Evolutionary conservation across 2,113 vertebrate species (phyloP), one percentile per base, ranked within the genome.

Genomic region (Mobula hypostoma): DNA sequence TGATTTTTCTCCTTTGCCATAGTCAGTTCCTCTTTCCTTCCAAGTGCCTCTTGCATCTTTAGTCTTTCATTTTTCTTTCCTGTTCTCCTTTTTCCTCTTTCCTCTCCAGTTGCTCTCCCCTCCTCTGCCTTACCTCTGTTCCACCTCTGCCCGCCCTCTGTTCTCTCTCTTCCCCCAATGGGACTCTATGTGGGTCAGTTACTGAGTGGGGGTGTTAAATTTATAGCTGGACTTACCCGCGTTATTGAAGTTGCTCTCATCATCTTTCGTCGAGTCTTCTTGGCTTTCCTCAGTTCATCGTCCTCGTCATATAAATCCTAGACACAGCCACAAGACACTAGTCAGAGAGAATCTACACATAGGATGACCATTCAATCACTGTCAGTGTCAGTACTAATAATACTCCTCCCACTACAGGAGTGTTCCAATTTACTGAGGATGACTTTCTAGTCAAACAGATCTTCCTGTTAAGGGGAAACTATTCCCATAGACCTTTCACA

Each of bases 291-390:
- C 82, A 98, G 95, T 72, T 98, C 97, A 5, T 97, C 97, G 2
- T 98, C 97, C 94, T 98, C 97, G 94, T 98, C 97, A 7, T 97
- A 97, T 94, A 98, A 95, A 95, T 97, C 97, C 97, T 98, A 91
- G 90, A 95, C n/a, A 79, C n/a, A 79, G n/a, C 76, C 77, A 79
- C 77, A 79, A 40, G 11, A 77, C 40, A 63, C 72, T 63, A 63
- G 29, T 58, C 40, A 77, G 32, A 14, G 66, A 0, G 7, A 95
- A 11, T 77, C 56, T 5, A 12, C 58, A 88, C 3, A 66, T 4
- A 32, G 27, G 58, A 24, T 12, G 56, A 8, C 56, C 5, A n/a
- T 63, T 29, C 27, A 48, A 48, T 48, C 48, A 48, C 48, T 48
- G 48, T 70, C 68, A 15, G 9, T 70, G 48, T 70, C 68, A 15